Percentiles rank a stretch among this genome's conserved stretches.
These are phyloP conservation scores for Macropus fuliginosus DNA, from an alignment of 2,797 vertebrate genomes.

Conservation along the genomic window DNA sequence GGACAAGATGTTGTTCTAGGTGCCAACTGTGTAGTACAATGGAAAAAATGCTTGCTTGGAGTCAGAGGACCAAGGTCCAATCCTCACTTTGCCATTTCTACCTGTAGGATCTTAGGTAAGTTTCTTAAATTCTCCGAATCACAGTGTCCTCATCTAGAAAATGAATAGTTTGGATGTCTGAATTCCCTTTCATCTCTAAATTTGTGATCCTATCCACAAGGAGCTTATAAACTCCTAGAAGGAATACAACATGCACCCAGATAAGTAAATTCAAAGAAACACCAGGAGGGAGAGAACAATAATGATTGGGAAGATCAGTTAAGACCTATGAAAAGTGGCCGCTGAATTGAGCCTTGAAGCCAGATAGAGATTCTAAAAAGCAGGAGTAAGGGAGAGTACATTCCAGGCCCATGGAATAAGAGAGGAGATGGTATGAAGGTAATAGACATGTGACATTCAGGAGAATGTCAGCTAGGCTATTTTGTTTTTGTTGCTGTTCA, in stretches of 20 bases:
- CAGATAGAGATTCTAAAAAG: background rate
- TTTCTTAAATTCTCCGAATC: background rate
- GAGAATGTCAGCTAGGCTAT: background rate
- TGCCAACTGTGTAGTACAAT: background rate
- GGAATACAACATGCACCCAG: background rate
- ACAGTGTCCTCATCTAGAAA: background rate
- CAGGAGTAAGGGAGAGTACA: background rate
- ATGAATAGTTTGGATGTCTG: background rate
- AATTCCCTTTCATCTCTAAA: background rate
- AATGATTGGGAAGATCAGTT: background rate
- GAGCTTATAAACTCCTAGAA: background rate
- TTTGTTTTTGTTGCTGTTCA: too few relatives aligned
- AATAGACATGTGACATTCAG: background rate
- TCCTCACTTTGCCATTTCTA: background rate
- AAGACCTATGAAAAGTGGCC: background rate
- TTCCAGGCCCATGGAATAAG: background rate
- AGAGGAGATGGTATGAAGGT: background rate
- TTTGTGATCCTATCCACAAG: background rate
- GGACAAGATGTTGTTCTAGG: background rate
- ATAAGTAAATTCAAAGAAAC: background rate
- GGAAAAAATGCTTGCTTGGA: background rate
- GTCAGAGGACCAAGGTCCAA: background rate
- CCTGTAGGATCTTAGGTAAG: background rate
- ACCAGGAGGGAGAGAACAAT: background rate
- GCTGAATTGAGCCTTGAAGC: background rate